Conservation (phyloP, 2,797 vertebrate species). For the Rallus crepitans region DNA sequence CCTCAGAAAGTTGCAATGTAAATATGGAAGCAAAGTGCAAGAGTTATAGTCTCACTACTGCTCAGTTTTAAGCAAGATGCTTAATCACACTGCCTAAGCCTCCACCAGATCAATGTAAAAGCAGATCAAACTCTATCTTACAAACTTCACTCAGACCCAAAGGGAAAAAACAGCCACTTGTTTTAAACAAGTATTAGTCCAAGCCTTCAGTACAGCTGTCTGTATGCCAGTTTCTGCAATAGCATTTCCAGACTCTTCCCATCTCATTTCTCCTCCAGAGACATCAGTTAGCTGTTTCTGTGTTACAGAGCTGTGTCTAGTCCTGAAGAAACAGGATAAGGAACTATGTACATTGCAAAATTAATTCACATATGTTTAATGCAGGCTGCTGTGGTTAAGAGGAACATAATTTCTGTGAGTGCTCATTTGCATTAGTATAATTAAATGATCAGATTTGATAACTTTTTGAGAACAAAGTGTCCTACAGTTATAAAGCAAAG, state of each 20-base stretch:
- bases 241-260: background rate
- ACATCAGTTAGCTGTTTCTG: background rate
- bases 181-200: background rate
- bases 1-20: background rate
- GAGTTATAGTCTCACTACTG: background rate
- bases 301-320: background rate
- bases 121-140: background rate
- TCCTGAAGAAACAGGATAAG: background rate
- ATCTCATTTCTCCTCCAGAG: background rate
- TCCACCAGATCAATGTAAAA: background rate
- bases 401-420: background rate
- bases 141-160: background rate
- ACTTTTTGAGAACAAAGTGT: background rate
- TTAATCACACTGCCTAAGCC: background rate
- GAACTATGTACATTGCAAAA: background rate
- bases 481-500: background rate
- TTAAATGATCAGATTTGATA: background rate
- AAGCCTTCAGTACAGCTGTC: background rate
- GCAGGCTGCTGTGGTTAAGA: rapidly evolving
- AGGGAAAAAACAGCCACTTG: background rate
- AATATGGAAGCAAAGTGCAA: background rate
- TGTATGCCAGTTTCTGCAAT: background rate
- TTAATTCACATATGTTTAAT: background rate
- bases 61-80: background rate
- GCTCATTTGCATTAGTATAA: background rate